A percentile compares a stretch with the other conserved stretches of the same genome.
phyloP scores from a whole-genome alignment of 2,888 invertebrate species.

The Cantharis rustica region DNA sequence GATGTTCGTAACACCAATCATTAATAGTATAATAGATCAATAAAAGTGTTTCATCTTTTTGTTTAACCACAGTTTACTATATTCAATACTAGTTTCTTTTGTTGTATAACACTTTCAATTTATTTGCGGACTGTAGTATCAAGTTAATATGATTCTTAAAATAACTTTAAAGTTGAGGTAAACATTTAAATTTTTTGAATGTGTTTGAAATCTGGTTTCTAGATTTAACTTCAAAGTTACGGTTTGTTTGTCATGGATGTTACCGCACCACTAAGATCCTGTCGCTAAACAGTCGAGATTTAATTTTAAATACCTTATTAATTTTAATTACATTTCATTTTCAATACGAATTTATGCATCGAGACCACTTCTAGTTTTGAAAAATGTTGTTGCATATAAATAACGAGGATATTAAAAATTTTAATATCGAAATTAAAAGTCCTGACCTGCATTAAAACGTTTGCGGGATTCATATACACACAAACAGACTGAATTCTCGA shows the following conservation, averaged over 20 bases:
- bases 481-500: slow-evolving; percentile 37
- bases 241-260: background rate
- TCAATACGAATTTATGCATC: background rate
- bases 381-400: background rate
- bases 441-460: slow-evolving; percentile 35
- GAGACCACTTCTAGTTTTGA: background rate
- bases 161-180: slow-evolving; percentile 2
- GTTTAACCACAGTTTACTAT: background rate
- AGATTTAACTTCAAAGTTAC: background rate
- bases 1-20: background rate
- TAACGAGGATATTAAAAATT: background rate
- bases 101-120: slow-evolving; percentile 17
- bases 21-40: background rate
- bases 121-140: slow-evolving; percentile 13
- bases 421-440: background rate
- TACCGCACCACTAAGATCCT: background rate
- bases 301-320: background rate
- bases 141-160: slow-evolving; percentile 14
- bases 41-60: background rate
- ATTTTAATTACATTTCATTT: background rate
- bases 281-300: background rate
- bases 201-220: background rate
- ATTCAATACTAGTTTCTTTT: background rate
- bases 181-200: background rate
- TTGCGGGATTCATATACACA: slow-evolving; percentile 25